Base-by-base conservation (phyloP, 64 coral and sea anemone species). In the Pachyseris speciosa region DNA sequence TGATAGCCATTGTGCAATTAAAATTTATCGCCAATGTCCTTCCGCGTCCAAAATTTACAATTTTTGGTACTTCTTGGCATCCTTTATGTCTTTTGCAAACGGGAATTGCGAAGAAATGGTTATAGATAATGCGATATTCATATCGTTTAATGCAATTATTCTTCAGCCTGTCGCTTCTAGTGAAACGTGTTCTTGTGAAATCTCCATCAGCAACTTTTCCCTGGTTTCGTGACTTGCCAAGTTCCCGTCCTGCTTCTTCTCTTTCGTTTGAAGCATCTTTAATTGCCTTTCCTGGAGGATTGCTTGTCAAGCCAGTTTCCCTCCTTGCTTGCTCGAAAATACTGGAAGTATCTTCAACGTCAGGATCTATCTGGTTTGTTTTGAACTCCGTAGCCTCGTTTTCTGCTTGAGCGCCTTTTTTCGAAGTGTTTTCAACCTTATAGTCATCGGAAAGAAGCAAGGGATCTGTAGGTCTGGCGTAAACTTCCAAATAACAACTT, bases 101-200 rank as follows among this genome's bases (percentile, higher is more conserved):
- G 17, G 75, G 75, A 55, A 78, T 78, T 24, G 28, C 48, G 9
- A 78, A 78, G 15, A 78, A 38, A 38, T 78, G 37, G 22, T 36
- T 36, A 57, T 55, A 55, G 37, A 78, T 78, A 7, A 78, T 32
- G 12, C 49, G 75, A 15, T 55, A 55, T 36, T 37, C 11, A 17
- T 36, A 57, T 19, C 50, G 30, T 34, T 57, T 78, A 28, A 78
- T 78, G 9, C 75, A 78, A 52, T 17, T 5, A 29, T 78, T 78
- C 12, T 55, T 33, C 20, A 16, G 11, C 4, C 37, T 78, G 1
- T 2, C 29, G 6, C 27, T 17, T 36, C 29, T 57, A 1, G 49
- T 13, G 19, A 78, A 78, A 20, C 47, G 15, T 78, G 16, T 78
- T 1, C 6, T 75, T 7, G 19, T 36, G 4, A 55, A 22, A 53